Evolutionary conservation across 2,113 vertebrate genomes (phyloP).

Genomic region (Emydura subglobosa): DNA sequence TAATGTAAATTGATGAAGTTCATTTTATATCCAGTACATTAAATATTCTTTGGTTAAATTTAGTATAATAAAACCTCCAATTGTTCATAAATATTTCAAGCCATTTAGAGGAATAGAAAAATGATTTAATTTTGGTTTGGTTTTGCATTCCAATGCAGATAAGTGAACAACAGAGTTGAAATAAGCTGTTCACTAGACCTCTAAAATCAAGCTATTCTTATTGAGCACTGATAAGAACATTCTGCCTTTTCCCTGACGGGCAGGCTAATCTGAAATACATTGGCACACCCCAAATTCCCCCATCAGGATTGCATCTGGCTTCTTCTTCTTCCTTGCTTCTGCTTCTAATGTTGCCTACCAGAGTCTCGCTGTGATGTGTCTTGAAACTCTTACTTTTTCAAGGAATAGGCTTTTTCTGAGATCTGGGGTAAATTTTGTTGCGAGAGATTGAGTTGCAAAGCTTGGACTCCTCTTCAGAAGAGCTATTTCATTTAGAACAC

Average conservation of each 20-base stretch:
- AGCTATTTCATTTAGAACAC: not conserved
- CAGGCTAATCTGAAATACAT: conserved; percentile 59
- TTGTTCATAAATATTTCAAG: conserved; percentile 46
- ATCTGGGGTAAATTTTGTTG: not conserved
- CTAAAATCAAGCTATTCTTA: conserved; percentile 62
- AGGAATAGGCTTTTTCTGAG: not conserved
- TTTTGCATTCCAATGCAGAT: conserved; percentile 54
- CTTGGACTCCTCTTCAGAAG: not conserved
- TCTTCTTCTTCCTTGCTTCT: conserved; percentile 58
- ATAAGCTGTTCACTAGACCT: conserved; percentile 65
- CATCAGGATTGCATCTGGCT: conserved; percentile 48
- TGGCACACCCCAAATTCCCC: conserved; percentile 37
- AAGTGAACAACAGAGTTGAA: conserved; percentile 62
- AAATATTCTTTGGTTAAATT: conserved; percentile 33
- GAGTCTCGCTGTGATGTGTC: conserved; percentile 36
- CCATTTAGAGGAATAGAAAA: conserved; percentile 51
- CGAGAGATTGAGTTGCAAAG: not conserved
- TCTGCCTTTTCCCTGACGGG: conserved; percentile 49
- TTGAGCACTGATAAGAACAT: not conserved
- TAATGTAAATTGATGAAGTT: conserved; percentile 17
- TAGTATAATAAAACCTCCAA: conserved; percentile 13
- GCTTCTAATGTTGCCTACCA: conserved; percentile 13
- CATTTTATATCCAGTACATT: not conserved
- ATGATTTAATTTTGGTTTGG: conserved; percentile 57
- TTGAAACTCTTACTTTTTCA: conserved; percentile 42